Percentiles rank a stretch among this genome's conserved stretches.
phyloP scores from a whole-genome alignment of 2,113 vertebrate species.

The Indri indri region DNA sequence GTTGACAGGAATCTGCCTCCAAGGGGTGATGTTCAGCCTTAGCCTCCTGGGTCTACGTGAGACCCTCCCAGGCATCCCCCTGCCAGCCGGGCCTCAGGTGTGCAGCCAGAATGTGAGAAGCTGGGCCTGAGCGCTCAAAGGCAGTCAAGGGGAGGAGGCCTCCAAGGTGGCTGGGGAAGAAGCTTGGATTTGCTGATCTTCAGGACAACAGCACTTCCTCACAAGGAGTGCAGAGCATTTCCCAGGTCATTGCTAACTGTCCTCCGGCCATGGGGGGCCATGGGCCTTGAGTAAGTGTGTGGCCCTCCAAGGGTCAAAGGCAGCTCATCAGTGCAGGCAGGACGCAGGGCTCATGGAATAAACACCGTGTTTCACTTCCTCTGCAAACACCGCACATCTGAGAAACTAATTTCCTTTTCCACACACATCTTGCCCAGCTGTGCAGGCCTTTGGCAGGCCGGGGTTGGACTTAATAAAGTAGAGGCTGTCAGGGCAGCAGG shows the following conservation, averaged over 20 bases:
- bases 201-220: not conserved
- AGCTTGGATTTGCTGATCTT: not conserved
- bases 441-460: conserved; percentile 57
- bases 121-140: not conserved
- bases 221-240: not conserved
- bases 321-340: conserved; percentile 66
- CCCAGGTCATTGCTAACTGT: not conserved
- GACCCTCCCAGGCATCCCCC: not conserved
- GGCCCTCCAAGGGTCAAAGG: conserved; percentile 49
- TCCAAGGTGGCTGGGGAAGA: not conserved
- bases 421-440: not conserved
- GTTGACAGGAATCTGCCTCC: not conserved
- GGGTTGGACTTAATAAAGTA: conserved; percentile 70
- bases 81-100: conserved; percentile 35
- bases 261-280: not conserved
- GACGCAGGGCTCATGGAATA: conserved; percentile 64
- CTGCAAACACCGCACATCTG: conserved; percentile 68
- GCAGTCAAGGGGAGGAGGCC: not conserved
- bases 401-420: conserved; percentile 77
- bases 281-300: conserved; percentile 22
- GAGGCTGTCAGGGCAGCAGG: not conserved
- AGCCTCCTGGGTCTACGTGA: not conserved
- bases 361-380: conserved; percentile 78
- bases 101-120: conserved; percentile 58
- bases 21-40: not conserved